Conservation (phyloP, 64 coral and sea anemone genomes). For the Dendronephthya gigantea region DNA sequence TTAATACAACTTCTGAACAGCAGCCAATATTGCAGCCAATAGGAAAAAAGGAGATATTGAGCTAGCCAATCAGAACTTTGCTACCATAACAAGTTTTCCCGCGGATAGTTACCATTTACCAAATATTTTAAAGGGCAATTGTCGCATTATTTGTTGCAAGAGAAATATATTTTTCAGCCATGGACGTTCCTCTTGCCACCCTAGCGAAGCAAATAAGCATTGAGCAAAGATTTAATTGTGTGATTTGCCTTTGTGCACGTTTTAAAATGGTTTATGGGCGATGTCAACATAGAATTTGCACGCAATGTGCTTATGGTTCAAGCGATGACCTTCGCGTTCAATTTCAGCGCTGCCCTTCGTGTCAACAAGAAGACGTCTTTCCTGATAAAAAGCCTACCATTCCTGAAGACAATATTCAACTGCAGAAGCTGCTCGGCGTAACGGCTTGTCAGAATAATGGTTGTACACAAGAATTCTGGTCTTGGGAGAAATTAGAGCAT, state of each 20-base stretch:
- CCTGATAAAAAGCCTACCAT: slow-evolving; percentile 57
- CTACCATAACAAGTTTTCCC: not conserved
- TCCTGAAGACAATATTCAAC: slow-evolving; percentile 83
- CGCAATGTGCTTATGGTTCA: slow-evolving; percentile 59
- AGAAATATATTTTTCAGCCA: not conserved
- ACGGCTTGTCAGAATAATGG: slow-evolving; percentile 48
- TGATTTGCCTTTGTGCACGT: slow-evolving; percentile 67
- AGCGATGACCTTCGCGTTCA: slow-evolving; percentile 40
- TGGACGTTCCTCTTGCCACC: not conserved
- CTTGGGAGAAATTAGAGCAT: slow-evolving; percentile 65
- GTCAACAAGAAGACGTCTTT: slow-evolving; percentile 60
- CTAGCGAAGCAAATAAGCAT: slow-evolving; percentile 1
- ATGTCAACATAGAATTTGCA: slow-evolving; percentile 89
- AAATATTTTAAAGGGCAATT: too few relatives aligned
- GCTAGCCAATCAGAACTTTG: not conserved
- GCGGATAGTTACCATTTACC: not conserved
- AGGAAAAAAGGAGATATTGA: not conserved
- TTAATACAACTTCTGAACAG: too few relatives aligned
- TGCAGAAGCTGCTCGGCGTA: slow-evolving; percentile 66
- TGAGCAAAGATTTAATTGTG: slow-evolving; percentile 75
- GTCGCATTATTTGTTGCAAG: not conserved
- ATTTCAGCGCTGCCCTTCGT: slow-evolving; percentile 73
- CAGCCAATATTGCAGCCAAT: too few relatives aligned
- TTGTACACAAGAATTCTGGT: slow-evolving; percentile 74
- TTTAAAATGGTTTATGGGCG: slow-evolving; percentile 77